Base-by-base conservation (phyloP, 2,113 vertebrate genomes). In the Abramis brama region DNA sequence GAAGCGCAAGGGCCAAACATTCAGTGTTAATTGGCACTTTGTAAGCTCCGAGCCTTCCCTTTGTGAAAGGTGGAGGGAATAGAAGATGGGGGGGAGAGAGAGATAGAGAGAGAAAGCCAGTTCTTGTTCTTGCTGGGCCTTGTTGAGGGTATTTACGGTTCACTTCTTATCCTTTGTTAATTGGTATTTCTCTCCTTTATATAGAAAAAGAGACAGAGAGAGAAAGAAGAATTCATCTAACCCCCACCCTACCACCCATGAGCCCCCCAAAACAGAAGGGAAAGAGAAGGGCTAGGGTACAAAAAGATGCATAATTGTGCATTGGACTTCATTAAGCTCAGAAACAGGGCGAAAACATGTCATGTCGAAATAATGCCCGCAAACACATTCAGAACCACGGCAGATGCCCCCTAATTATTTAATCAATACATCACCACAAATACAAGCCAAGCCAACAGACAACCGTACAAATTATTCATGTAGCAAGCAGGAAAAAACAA, bases 1-100 rank as follows among this genome's bases (percentile, higher is more conserved):
- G 94, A 95, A 93, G 94, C 94, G 94, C 91, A 91, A 94, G 94
- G 93, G 93, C 91, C 94, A 95, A 95, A 94, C 93, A 93, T 93
- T 94, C 92, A 93, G 94, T 94, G 94, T 95, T 96, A 96, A 96
- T 95, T 96, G 95, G 94, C 94, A 94, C 94, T 95, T 95, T 94
- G 94, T 95, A 93, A 93, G 92, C 93, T 90, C 93, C 87, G 93
- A 93, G 94, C 91, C 92, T 93, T 93, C 90, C 91, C 93, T 94
- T 94, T 95, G 94, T 95, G 91, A 91, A 92, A 92, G 66, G 87
- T 85, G 87, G 86, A 66, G 75, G 52, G 82, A 78, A 76, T 79
- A 80, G 85, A 50, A 87, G 89, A 82, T 87, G 73, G 79, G 62
- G 43, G 59, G 45, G 79, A 87, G 78, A 78, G 79, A 84, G 60